Conservation (phyloP, 2,888 invertebrate species). For the Cotesia congregata region DNA sequence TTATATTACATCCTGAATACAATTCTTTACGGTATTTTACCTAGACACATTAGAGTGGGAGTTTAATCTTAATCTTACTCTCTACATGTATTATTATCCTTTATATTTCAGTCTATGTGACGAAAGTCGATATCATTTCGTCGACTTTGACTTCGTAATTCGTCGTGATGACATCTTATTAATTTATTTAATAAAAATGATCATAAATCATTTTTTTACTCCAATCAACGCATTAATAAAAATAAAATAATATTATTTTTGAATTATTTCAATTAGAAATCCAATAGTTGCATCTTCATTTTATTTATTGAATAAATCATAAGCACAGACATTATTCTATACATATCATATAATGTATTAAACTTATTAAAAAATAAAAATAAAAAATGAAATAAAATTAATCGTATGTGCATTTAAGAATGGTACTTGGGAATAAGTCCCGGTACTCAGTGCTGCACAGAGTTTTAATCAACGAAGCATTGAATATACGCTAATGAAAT, state of each 20-base stretch:
- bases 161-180: neutral
- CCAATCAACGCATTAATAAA: neutral
- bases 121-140: neutral
- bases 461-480: constrained; percentile 8
- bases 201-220: neutral
- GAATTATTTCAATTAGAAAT: neutral
- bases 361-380: neutral
- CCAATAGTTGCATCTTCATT: neutral
- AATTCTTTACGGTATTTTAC: constrained; percentile 45
- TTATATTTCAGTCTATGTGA: neutral
- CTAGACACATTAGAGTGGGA: constrained; percentile 40
- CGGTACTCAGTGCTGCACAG: neutral
- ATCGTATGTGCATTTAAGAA: neutral
- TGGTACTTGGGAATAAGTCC: neutral
- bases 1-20: constrained; percentile 53
- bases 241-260: neutral
- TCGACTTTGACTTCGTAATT: neutral
- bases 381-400: neutral
- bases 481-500: constrained; percentile 11
- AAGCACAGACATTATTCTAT: no score
- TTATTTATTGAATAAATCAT: neutral
- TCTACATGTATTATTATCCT: constrained; percentile 23
- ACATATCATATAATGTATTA: neutral
- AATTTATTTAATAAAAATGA: neutral
- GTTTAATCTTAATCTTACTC: constrained; percentile 24